Conservation (phyloP, 2,888 invertebrate species). For the Orthonychiurus folsomi region DNA sequence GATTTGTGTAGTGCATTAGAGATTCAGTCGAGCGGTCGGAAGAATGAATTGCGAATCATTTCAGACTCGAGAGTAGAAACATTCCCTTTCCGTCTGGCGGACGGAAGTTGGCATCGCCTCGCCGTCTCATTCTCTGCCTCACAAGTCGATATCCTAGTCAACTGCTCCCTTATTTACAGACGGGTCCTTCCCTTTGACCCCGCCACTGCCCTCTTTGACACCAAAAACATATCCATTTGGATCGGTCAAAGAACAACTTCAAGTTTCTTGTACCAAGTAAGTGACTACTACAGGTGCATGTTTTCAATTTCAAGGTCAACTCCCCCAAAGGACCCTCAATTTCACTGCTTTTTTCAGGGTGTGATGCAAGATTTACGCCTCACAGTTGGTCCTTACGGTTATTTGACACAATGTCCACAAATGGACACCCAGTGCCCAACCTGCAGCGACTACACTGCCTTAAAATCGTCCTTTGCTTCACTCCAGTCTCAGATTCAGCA, state of each 20-base stretch:
- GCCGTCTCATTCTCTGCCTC: constrained; percentile 74
- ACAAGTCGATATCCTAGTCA: constrained; percentile 68
- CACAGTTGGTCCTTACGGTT: constrained; percentile 75
- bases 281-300: no score
- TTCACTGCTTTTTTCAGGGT: constrained; percentile 66
- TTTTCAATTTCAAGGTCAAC: constrained; percentile 8
- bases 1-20: constrained; percentile 66
- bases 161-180: constrained; percentile 72
- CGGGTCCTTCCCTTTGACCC: constrained; percentile 40
- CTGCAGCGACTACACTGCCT: constrained; percentile 75
- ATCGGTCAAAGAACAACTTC: constrained; percentile 76
- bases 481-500: constrained; percentile 70
- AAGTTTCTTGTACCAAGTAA: constrained; percentile 80
- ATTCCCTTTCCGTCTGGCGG: constrained; percentile 77
- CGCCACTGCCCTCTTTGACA: constrained; percentile 39
- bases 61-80: constrained; percentile 69
- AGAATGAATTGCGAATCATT: constrained; percentile 75
- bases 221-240: constrained; percentile 56
- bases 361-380: constrained; percentile 78
- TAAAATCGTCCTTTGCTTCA: constrained; percentile 72
- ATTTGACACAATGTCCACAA: constrained; percentile 75
- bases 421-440: constrained; percentile 80
- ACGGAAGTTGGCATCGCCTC: constrained; percentile 76
- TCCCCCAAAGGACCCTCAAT: neutral
- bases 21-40: constrained; percentile 80